These are phyloP conservation scores for Orthochromis indermauri DNA, from an alignment of 2,113 vertebrate species.

Conservation along the genomic window DNA sequence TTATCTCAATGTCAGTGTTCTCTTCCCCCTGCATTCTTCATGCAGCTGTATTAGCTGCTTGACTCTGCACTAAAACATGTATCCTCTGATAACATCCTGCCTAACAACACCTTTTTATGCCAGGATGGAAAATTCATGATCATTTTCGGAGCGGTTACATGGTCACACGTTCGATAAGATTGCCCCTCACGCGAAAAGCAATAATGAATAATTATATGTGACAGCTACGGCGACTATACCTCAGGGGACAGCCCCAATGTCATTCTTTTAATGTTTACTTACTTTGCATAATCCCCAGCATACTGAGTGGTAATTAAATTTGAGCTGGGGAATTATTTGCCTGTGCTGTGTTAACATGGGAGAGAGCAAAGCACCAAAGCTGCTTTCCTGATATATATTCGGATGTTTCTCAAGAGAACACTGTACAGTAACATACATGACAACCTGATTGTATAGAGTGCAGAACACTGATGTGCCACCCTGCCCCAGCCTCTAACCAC, in stretches of 20 bases:
- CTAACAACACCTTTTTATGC: neutral
- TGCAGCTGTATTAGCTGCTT: neutral
- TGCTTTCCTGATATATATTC: neutral
- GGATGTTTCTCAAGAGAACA: neutral
- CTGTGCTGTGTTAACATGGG: neutral
- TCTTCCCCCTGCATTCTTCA: neutral
- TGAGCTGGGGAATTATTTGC: neutral
- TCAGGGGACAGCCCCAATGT: neutral
- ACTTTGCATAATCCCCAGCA: slow-evolving; percentile 47
- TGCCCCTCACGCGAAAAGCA: neutral
- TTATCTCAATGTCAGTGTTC: neutral
- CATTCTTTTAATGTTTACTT: slow-evolving; percentile 22
- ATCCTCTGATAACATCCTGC: neutral
- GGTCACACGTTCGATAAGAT: neutral
- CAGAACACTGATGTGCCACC: neutral
- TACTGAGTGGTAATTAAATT: slow-evolving; percentile 32
- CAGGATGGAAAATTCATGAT: neutral
- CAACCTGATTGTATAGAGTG: neutral
- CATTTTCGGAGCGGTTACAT: neutral
- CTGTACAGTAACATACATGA: neutral
- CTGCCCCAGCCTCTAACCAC: neutral
- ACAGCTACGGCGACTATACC: neutral
- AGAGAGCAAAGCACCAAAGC: neutral
- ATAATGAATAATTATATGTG: neutral
- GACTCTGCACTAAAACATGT: neutral